Conservation (phyloP, 2,113 vertebrate genomes). For the Elachura formosa region DNA sequence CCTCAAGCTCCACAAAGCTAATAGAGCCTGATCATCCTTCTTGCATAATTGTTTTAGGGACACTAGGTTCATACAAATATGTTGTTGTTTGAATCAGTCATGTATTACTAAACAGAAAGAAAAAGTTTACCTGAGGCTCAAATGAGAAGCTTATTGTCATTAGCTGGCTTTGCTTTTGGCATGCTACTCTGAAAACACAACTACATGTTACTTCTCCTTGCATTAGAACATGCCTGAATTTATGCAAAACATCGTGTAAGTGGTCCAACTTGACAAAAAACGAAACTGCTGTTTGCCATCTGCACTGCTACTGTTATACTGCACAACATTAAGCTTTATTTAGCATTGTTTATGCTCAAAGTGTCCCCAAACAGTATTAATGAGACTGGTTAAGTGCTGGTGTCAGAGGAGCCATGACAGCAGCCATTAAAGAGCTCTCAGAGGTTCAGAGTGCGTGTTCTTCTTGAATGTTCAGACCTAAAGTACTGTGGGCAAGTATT, state of each 20-base stretch:
- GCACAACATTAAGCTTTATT: neutral
- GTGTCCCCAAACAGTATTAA: neutral
- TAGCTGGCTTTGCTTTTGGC: neutral
- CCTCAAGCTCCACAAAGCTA: neutral
- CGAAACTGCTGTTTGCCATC: constrained; percentile 1
- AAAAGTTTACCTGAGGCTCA: neutral
- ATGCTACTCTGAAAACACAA: neutral
- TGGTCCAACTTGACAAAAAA: neutral
- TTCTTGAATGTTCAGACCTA: neutral
- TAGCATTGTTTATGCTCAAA: neutral
- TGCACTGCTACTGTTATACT: neutral
- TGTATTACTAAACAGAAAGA: neutral
- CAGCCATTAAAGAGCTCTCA: neutral
- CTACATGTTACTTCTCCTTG: neutral
- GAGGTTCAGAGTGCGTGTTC: neutral
- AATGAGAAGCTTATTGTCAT: neutral
- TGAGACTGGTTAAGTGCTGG: neutral
- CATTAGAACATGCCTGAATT: neutral
- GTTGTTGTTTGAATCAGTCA: neutral
- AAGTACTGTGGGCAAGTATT: neutral
- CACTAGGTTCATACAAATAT: neutral
- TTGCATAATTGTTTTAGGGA: neutral
- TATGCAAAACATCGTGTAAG: neutral
- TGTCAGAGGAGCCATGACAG: neutral
- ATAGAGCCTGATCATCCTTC: neutral